Percentiles rank a stretch among this genome's conserved stretches.
Evolutionary conservation across 2,113 vertebrate genomes (phyloP).

Genomic region (Phocoena phocoena): DNA sequence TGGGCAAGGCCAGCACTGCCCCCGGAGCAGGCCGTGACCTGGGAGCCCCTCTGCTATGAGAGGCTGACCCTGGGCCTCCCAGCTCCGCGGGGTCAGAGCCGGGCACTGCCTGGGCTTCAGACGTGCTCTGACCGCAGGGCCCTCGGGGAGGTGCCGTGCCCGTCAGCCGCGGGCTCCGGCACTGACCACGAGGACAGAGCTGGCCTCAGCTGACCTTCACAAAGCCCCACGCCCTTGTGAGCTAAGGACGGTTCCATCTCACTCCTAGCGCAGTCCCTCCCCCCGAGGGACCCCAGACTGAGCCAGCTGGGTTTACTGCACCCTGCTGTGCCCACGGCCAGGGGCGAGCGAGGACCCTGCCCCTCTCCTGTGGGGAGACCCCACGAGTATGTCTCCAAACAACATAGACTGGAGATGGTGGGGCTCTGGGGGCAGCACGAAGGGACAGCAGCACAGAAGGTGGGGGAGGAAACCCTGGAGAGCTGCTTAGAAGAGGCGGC

Average conservation of each 20-base stretch:
- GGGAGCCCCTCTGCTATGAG: fast-evolving
- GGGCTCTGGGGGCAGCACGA: not conserved
- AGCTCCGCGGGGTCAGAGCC: not conserved
- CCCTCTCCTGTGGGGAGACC: not conserved
- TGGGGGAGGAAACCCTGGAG: not conserved
- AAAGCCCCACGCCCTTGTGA: fast-evolving
- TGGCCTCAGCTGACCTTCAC: not conserved
- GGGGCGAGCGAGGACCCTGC: not conserved
- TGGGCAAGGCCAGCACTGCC: not conserved
- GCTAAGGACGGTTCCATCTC: not conserved
- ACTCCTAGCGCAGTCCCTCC: not conserved
- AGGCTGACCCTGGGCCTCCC: not conserved
- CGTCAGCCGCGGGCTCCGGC: not conserved
- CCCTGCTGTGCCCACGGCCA: not conserved
- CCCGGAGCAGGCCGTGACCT: fast-evolving
- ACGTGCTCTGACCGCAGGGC: fast-evolving
- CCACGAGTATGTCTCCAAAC: not conserved
- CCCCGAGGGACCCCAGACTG: not conserved
- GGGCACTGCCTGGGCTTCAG: not conserved
- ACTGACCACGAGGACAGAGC: fast-evolving
- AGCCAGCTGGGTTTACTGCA: not conserved
- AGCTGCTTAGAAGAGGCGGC: not conserved
- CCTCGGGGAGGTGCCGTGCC: fast-evolving
- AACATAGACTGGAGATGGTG: not conserved
- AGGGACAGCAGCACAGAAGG: no score